phyloP scores from a whole-genome alignment of 1,140 invertebrate genomes.

The Drosophila ercepeae region DNA sequence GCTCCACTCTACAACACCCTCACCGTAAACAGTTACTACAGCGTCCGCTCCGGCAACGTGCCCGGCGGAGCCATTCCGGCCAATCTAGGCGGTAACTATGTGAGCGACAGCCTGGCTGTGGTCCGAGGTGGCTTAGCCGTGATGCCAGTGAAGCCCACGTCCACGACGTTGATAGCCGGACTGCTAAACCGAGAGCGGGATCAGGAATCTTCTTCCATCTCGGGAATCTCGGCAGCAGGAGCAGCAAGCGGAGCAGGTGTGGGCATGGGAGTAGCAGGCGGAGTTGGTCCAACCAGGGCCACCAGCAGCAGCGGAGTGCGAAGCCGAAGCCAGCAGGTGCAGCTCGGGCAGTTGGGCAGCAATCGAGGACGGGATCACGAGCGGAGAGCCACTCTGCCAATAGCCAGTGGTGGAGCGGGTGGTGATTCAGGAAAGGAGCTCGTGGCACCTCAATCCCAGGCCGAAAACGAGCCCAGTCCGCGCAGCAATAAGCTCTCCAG shows the following conservation, averaged over 20 bases:
- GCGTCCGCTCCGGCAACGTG: constrained; percentile 52
- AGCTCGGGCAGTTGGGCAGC: constrained; percentile 11
- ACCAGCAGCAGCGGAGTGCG: constrained; percentile 42
- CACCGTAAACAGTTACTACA: constrained; percentile 68
- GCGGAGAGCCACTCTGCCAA: constrained; percentile 72
- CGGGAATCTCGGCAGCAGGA: constrained; percentile 8
- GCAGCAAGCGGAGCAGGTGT: constrained; percentile 7
- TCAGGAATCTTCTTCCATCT: constrained; percentile 34
- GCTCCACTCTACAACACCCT: constrained; percentile 78
- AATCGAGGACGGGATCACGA: constrained; percentile 57
- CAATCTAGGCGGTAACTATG: constrained; percentile 69
- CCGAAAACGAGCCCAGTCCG: constrained; percentile 59
- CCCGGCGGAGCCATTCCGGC: constrained; percentile 23
- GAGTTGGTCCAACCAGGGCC: constrained; percentile 18
- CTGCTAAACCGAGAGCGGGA: constrained; percentile 79
- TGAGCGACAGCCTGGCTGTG: constrained; percentile 74
- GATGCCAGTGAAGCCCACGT: constrained; percentile 78
- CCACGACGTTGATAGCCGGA: constrained; percentile 75
- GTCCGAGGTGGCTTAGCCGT: constrained; percentile 71
- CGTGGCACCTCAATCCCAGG: constrained; percentile 6
- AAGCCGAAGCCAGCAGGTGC: constrained; percentile 37
- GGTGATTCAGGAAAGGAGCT: constrained; percentile 34
- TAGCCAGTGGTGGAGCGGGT: constrained; percentile 45
- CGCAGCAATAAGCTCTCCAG: constrained; percentile 71
- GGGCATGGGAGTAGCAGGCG: background rate